Conservation (phyloP, 2,113 vertebrate genomes). For the Poecilia latipinna region DNA sequence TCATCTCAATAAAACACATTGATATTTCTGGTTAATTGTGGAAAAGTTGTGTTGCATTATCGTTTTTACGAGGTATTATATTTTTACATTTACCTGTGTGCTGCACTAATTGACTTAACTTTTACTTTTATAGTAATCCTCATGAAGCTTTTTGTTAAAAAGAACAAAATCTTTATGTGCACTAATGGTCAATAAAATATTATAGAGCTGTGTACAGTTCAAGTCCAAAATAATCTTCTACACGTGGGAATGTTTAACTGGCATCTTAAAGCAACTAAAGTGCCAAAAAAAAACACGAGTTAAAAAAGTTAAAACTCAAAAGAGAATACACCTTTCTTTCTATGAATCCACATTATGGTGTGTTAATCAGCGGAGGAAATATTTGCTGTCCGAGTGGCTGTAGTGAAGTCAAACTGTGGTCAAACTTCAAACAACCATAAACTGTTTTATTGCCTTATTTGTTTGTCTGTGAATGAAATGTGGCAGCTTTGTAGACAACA, state of each 20-base stretch:
- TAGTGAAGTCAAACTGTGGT: conserved; percentile 38
- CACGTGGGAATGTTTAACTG: conserved; percentile 2
- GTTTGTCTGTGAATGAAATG: conserved; percentile 49
- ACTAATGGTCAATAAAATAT: not conserved
- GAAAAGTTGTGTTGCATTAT: no score
- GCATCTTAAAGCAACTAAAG: not conserved
- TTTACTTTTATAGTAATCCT: no score
- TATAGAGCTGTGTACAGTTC: not conserved
- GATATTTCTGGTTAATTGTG: no score
- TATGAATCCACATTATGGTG: conserved; percentile 16
- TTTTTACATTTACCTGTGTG: no score
- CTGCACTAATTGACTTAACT: no score
- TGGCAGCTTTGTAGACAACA: conserved; percentile 29
- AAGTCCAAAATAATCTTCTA: not conserved
- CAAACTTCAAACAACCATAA: conserved; percentile 47
- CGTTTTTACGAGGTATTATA: no score
- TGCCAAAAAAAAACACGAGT: conserved; percentile 1
- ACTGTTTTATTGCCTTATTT: conserved; percentile 34
- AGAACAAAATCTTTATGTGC: not conserved
- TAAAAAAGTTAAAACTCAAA: not conserved
- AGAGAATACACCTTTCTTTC: not conserved
- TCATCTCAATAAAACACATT: no score
- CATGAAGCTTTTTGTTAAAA: no score
- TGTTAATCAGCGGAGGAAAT: conserved; percentile 21
- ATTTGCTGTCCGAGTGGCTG: conserved; percentile 39